Base-by-base conservation (phyloP, 1,140 invertebrate species). In the Drosophila rufa region DNA sequence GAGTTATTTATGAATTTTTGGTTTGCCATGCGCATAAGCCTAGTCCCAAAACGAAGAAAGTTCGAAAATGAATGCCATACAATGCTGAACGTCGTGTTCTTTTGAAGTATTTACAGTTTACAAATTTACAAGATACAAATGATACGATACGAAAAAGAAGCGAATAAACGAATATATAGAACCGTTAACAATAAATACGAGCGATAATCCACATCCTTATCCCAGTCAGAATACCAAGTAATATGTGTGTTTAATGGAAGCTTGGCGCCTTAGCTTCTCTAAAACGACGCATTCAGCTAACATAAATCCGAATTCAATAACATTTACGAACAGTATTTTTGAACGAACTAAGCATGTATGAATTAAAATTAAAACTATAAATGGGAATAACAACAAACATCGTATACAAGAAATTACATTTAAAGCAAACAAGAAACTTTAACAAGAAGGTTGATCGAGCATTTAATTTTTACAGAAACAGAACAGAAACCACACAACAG, bases 91-190 rank as follows among this genome's bases (percentile, higher is more conserved):
- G 75, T 55, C 42, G 78, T 68, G 58, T 90, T 75, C 65, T 90
- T 89, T 90, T 90, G 51, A 79, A 91, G 85, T 82, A 90, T 90
- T 90, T 90, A 90, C 85, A 90, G 85, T 85, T 90, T 85, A 90
- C 85, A 90, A 90, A 90, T 90, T 90, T 90, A 90, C 85, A 85
- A 75, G 17, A 46, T 36, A 61, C 47, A 33, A 75, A 42, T 25
- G 50, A 61, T 58, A 48, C 38, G 50, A 61, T 58, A 48, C 50
- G 17, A 40, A 85, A 68, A 55, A 17, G 7, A 62, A 48, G 22
- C 45, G 15, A 68, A 64, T 51, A 62, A 57, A 61, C 47, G 33
- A 78, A 75, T 47, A 75, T 45, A 79, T 27, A 59, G 7, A 77
- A 65, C 36, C 65, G 45, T 62, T 22, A 47, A 62, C 38, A 64